Percentiles rank a stretch among this genome's conserved stretches.
Conservation (phyloP, 2,797 vertebrate species). For the Muscicapa comitata region DNA sequence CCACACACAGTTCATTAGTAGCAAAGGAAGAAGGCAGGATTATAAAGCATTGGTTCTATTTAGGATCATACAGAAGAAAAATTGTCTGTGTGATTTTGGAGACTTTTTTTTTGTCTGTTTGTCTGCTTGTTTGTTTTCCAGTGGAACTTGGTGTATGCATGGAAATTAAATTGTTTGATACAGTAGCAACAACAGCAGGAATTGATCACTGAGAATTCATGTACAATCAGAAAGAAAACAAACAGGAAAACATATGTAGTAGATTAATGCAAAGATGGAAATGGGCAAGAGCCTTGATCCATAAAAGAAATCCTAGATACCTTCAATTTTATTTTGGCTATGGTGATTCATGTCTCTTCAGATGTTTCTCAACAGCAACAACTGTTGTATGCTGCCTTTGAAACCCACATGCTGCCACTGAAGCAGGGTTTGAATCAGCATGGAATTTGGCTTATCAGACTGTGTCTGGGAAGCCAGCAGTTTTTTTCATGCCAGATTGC, state of each 20-base stretch:
- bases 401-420: neutral
- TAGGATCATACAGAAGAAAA: neutral
- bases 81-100: neutral
- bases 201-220: neutral
- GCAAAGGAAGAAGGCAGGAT: neutral
- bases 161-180: neutral
- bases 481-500: slow-evolving; percentile 39
- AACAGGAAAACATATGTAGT: neutral
- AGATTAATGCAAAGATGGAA: neutral
- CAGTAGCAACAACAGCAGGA: neutral
- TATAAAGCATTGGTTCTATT: neutral
- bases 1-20: accelerated
- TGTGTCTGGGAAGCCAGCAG: slow-evolving; percentile 10
- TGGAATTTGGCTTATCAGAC: slow-evolving; percentile 42
- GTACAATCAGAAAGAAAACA: neutral
- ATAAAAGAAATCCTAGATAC: neutral
- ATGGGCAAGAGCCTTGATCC: neutral
- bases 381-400: slow-evolving; percentile 11
- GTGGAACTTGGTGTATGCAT: neutral
- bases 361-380: slow-evolving; percentile 3
- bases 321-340: neutral
- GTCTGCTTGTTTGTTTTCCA: neutral
- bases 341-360: neutral
- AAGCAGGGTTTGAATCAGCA: slow-evolving; percentile 1
- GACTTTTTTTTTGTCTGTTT: neutral